Conservation (phyloP, 2,113 vertebrate genomes). For the Hypocryptadius cinnamomeus region DNA sequence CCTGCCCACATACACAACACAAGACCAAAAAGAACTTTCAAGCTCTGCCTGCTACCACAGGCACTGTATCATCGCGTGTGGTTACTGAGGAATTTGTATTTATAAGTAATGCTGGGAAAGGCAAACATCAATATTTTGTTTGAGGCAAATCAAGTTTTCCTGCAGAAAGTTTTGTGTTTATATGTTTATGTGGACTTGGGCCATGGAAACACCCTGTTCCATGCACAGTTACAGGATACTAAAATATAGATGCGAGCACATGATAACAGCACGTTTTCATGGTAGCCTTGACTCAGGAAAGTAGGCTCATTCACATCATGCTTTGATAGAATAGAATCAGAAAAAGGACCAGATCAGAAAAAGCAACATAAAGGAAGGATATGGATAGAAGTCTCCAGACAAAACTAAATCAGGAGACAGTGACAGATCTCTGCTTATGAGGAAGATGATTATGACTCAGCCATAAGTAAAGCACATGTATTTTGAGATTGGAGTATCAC, state of each 20-base stretch:
- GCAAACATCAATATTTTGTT: slow-evolving; percentile 6
- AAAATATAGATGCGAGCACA: neutral
- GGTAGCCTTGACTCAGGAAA: neutral
- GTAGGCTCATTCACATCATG: neutral
- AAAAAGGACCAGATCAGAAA: neutral
- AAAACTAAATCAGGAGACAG: slow-evolving; percentile 18
- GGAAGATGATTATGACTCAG: slow-evolving; percentile 33
- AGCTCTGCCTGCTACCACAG: neutral
- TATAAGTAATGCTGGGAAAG: neutral
- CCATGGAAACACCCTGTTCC: neutral
- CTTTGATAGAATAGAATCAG: neutral
- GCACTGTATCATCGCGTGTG: accelerated
- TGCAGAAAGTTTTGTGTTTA: neutral
- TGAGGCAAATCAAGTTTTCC: neutral
- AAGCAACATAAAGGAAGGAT: neutral
- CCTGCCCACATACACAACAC: neutral
- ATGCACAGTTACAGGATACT: neutral
- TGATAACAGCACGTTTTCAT: neutral
- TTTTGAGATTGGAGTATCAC: neutral
- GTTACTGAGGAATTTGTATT: neutral
- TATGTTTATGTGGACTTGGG: neutral
- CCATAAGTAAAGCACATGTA: neutral
- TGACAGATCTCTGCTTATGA: neutral
- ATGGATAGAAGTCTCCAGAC: neutral
- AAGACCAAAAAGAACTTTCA: neutral